Evolutionary conservation across 2,113 vertebrate genomes (phyloP), one percentile per base, ranked within the genome.

Genomic region (Stegostoma tigrinum): DNA sequence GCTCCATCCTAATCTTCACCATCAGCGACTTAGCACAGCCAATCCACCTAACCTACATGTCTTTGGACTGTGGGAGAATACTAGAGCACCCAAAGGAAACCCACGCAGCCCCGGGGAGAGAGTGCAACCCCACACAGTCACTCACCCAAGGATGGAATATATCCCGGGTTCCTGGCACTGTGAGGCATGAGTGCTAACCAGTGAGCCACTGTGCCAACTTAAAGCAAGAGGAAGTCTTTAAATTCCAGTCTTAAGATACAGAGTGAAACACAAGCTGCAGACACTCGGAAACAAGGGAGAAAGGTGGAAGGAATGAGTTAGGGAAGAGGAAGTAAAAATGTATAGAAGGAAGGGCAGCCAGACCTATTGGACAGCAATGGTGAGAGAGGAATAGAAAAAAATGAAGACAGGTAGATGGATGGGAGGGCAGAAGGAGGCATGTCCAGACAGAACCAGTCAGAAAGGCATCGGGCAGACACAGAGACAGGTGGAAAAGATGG

Each of bases 381-480:
- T 34, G 94, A 52, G 19, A 1, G 67, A 45, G 45, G 48, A 6
- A 27, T 15, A 34, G 64, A 67, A 19, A 17, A 6, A 17, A 21
- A 95, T 34, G 30, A 70, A 95, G 68, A 34, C 5, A 70, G 55
- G 30, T 5, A 42, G 5, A 24, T 75, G 94, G 38, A 19, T 48
- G 34, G 93, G 38, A 42, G 64, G n/a, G n/a, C 64, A n/a, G 64
- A 45, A 95, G 94, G 87, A 90, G 87, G 90, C 90, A 61, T 27
- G 10, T 64, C 34, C 27, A 30, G 15, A 72, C 5, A 70, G 38
- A 42, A 48, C 66, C 15, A 67, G n/a, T 72, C 8, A 21, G 93
- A 94, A 19, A 6, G 34, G 19, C 30, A 38, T 19, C 10, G n/a
- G 19, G 19, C 19, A 95, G 3, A 95, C 42, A 23, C 24, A n/a